Conservation (phyloP, 2,113 vertebrate genomes). For the Hipposideros armiger region DNA sequence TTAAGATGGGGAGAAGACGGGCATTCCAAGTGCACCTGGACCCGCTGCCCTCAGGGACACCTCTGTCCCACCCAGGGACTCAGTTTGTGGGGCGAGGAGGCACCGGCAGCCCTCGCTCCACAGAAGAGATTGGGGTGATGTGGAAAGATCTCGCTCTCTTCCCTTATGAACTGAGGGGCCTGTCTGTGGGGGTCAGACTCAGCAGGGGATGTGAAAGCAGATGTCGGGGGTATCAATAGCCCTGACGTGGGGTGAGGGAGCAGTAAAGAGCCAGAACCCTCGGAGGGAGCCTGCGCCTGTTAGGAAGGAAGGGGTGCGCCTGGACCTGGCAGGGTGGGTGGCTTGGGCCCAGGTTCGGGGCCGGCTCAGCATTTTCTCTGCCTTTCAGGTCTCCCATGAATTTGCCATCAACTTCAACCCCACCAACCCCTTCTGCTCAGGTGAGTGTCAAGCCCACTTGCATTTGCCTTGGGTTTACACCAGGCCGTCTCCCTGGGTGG, state of each 20-base stretch:
- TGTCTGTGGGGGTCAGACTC: not conserved
- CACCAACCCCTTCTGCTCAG: conserved; percentile 97
- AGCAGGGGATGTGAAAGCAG: not conserved
- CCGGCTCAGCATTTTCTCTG: conserved; percentile 58
- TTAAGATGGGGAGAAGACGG: not conserved
- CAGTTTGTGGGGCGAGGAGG: not conserved
- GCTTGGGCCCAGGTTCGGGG: not conserved
- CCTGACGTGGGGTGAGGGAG: not conserved
- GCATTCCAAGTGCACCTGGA: not conserved
- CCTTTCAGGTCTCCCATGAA: conserved; percentile 96
- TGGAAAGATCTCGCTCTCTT: not conserved
- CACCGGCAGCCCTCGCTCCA: not conserved
- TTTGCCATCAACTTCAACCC: conserved; percentile 99
- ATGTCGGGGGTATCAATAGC: not conserved
- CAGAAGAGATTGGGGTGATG: not conserved
- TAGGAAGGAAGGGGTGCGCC: not conserved
- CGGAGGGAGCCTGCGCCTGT: not conserved
- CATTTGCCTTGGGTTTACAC: accelerated
- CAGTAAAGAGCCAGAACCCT: not conserved
- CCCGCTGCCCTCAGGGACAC: not conserved
- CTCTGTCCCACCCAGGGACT: not conserved
- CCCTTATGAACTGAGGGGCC: not conserved
- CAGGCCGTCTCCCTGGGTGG: not conserved
- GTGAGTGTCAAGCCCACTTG: conserved; percentile 87
- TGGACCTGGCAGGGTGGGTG: not conserved